Evolutionary conservation across 2,113 vertebrate species (phyloP), one percentile per base, ranked within the genome.

Genomic region (Probosciger aterrimus): DNA sequence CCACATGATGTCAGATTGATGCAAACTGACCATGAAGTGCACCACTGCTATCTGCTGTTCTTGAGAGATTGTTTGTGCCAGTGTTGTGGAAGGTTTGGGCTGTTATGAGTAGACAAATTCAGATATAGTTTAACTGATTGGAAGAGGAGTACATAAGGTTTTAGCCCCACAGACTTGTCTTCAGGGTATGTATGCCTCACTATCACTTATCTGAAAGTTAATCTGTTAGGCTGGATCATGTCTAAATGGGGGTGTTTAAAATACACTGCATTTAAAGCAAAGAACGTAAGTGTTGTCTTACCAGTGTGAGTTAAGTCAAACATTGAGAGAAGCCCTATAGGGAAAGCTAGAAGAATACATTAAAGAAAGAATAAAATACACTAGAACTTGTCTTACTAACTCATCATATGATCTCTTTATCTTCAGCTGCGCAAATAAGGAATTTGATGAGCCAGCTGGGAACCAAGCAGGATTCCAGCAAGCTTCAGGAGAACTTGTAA

Each of bases 401-500:
- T 91, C 17, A 24, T 43, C 28, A 70, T 84, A 23, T 88, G 47
- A 55, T 78, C 43, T 96, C 89, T 86, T 91, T 79, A 11, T 55
- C 30, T 92, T 43, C 96, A 99, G 99, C 99, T 97, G 98, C 98
- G 92, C 99, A 99, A 81, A 99, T 99, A 95, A 99, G 99, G 98
- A 99, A 97, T 97, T 98, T 99, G 97, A 99, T 99, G 97, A 99
- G 97, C 98, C 99, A 99, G 90, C 96, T 99, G 91, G 99, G 99
- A 97, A 99, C 99, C 70, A 99, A 98, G 88, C 99, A 99, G 92
- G 99, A 99, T 96, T 99, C 98, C 92, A 99, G 98, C 96, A 98
- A 99, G 33, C 98, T 99, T 63, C 99, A 99, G 96, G 99, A 99
- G 90, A 99, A 98, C 90, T 96, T 99, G 99, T 99, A 97, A 97